phyloP scores from a whole-genome alignment of 2,797 vertebrate genomes.

The Potorous gilbertii region DNA sequence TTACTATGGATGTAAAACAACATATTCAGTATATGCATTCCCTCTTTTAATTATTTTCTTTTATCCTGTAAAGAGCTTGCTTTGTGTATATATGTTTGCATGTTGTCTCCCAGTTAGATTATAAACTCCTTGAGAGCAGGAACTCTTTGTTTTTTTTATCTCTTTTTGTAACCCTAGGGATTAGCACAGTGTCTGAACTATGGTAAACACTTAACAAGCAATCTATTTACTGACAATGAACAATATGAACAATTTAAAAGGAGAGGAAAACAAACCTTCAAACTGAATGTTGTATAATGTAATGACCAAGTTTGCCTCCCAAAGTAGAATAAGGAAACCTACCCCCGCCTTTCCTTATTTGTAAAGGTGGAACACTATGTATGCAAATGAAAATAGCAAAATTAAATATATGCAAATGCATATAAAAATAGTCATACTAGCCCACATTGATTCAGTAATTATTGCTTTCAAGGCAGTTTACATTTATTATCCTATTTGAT shows the following conservation, averaged over 20 bases:
- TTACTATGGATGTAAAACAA: neutral
- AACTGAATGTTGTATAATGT: neutral
- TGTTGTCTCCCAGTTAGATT: neutral
- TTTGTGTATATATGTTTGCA: neutral
- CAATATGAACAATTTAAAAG: neutral
- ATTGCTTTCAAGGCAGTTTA: neutral
- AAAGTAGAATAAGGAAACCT: neutral
- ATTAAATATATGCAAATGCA: neutral
- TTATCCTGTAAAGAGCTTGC: neutral
- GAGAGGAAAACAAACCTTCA: neutral
- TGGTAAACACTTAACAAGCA: neutral
- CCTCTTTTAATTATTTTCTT: neutral
- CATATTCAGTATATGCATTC: neutral
- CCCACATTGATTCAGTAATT: neutral
- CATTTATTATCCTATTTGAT: neutral
- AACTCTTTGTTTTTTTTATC: neutral
- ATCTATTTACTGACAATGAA: neutral
- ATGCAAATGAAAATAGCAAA: neutral
- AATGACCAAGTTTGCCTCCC: neutral
- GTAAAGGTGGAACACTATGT: neutral
- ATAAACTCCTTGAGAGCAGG: neutral
- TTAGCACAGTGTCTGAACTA: neutral
- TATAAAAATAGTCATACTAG: neutral
- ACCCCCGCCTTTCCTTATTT: neutral
- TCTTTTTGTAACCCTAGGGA: neutral